Conservation (phyloP, 2,113 vertebrate species). For the Genyomyrus donnyi region DNA sequence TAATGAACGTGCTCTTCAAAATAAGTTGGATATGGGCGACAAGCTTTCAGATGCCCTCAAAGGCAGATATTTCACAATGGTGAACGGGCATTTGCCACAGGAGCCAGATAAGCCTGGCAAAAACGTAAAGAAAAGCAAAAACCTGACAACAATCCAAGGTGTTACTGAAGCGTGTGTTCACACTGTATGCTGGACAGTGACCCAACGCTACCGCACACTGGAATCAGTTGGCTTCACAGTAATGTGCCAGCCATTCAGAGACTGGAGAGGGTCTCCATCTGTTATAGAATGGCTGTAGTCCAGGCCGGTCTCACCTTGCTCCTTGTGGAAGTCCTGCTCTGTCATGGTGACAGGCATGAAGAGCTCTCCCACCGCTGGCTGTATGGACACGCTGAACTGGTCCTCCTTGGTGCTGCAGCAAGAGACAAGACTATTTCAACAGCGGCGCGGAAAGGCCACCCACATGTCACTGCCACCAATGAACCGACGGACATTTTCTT, state of each 20-base stretch:
- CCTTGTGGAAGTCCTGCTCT: conserved; percentile 80
- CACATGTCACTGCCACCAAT: background rate
- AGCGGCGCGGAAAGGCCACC: background rate
- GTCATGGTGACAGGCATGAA: conserved; percentile 79
- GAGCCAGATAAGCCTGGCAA: background rate
- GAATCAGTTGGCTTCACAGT: background rate
- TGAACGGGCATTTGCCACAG: background rate
- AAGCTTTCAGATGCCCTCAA: background rate
- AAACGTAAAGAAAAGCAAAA: background rate
- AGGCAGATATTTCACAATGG: background rate
- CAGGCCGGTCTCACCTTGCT: conserved; percentile 71
- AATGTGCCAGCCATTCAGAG: background rate
- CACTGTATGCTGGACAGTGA: background rate
- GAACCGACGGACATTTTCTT: background rate
- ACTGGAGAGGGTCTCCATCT: background rate
- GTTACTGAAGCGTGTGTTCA: background rate
- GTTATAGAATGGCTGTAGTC: background rate
- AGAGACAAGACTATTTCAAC: background rate
- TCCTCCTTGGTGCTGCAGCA: conserved; percentile 78
- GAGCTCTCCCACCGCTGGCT: conserved; percentile 84
- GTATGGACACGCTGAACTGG: conserved; percentile 79
- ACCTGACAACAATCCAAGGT: background rate
- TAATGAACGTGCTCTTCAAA: background rate
- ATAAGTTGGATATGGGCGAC: background rate
- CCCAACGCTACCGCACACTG: background rate